phyloP scores from a whole-genome alignment of 23 tunicate genomes.

The Diplosoma virens region DNA sequence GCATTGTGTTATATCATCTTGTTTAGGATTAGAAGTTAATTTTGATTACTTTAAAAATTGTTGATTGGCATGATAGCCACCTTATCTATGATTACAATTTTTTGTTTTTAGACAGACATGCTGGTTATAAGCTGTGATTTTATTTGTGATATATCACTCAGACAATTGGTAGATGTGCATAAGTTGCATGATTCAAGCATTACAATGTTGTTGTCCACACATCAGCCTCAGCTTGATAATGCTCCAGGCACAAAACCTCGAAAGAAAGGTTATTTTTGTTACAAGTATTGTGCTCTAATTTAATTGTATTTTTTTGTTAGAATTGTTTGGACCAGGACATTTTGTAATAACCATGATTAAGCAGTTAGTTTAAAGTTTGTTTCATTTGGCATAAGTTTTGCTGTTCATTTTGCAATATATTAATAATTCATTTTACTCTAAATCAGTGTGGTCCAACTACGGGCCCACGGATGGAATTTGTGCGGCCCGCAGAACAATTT shows the following conservation, averaged over 20 bases:
- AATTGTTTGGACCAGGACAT: too few relatives aligned
- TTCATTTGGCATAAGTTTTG: too few relatives aligned
- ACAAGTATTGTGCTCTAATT: too few relatives aligned
- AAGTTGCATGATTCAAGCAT: slow-evolving; percentile 55
- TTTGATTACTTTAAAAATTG: not conserved
- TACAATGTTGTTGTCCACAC: slow-evolving; percentile 63
- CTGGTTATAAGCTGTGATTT: slow-evolving; percentile 69
- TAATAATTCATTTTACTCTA: too few relatives aligned
- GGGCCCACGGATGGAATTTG: too few relatives aligned
- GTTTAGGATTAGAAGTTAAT: not conserved
- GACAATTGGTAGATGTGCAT: slow-evolving; percentile 67
- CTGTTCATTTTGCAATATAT: too few relatives aligned
- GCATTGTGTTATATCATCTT: too few relatives aligned
- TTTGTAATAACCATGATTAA: too few relatives aligned
- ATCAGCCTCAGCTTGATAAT: slow-evolving; percentile 40
- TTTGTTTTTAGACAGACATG: slow-evolving; percentile 49
- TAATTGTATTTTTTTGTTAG: too few relatives aligned
- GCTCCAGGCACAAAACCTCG: slow-evolving; percentile 62
- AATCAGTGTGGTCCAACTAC: too few relatives aligned
- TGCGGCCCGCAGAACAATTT: too few relatives aligned
- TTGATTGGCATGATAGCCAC: not conserved
- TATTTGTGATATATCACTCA: slow-evolving; percentile 50
- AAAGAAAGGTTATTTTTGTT: slow-evolving; percentile 71
- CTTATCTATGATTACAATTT: not conserved
- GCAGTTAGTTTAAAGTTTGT: too few relatives aligned